Conservation (phyloP, 2,888 invertebrate species). For the Drosophila ustulata region DNA sequence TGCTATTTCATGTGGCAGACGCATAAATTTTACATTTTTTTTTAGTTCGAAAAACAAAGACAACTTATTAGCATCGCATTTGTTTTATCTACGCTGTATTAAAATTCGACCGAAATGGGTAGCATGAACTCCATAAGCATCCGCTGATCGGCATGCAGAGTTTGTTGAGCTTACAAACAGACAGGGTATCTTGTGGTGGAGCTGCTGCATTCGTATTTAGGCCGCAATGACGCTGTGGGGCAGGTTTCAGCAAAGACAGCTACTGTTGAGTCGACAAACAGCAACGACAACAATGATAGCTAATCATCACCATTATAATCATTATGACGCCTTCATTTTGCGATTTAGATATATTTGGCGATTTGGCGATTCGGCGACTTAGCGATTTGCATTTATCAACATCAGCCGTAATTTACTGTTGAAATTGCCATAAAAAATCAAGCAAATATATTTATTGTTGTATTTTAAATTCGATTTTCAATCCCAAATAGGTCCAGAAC, state of each 20-base stretch:
- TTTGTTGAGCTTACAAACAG: neutral
- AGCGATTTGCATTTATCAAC: constrained; percentile 27
- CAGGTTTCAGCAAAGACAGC: constrained; percentile 23
- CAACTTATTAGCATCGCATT: constrained; percentile 62
- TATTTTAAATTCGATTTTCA: constrained; percentile 23
- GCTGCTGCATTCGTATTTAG: constrained; percentile 4
- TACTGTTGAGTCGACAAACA: constrained; percentile 22
- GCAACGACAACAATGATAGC: constrained; percentile 28
- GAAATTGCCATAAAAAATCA: constrained; percentile 46
- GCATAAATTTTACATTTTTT: constrained; percentile 51
- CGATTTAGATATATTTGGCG: constrained; percentile 22
- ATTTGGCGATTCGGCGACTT: constrained; percentile 1
- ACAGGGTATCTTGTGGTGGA: constrained; percentile 6
- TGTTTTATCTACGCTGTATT: constrained; percentile 22
- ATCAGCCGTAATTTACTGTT: constrained; percentile 46
- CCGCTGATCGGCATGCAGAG: neutral
- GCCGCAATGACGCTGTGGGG: constrained; percentile 5
- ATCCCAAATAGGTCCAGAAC: constrained; percentile 22
- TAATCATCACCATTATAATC: constrained; percentile 37
- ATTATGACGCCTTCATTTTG: constrained; percentile 37
- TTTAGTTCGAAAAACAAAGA: constrained; percentile 32
- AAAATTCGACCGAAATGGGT: neutral
- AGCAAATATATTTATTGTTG: constrained; percentile 10
- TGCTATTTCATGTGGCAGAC: constrained; percentile 64
- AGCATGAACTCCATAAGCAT: neutral